These are phyloP conservation scores for Clarias pachynema DNA, from an alignment of 2,797 vertebrate species.

Conservation along the genomic window DNA sequence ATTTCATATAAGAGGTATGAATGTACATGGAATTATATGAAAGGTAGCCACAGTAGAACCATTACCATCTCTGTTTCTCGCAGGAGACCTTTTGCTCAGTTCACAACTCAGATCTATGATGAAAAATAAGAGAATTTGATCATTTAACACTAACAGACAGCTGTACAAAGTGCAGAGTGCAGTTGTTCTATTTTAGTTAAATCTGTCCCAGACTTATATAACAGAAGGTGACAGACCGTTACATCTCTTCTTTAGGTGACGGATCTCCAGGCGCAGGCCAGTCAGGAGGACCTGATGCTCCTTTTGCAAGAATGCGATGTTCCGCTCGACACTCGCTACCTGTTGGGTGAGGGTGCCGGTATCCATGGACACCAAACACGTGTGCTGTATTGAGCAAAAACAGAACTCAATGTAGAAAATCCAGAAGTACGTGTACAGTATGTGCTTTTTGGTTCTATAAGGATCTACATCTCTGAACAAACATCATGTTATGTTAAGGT, in stretches of 20 bases:
- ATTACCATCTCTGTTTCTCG: constrained; percentile 85
- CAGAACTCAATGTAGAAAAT: not conserved
- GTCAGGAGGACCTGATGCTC: constrained; percentile 89
- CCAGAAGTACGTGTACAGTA: not conserved
- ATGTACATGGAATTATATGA: not conserved
- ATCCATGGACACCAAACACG: constrained; percentile 79
- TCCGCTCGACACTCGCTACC: constrained; percentile 90
- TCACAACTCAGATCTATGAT: constrained; percentile 87
- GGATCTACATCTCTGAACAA: not conserved
- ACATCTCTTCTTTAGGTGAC: constrained; percentile 89
- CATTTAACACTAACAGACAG: not conserved
- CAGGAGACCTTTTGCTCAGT: constrained; percentile 85
- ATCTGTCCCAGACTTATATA: not conserved
- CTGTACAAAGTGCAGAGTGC: not conserved
- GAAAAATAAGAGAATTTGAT: not conserved
- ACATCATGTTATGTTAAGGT: not conserved
- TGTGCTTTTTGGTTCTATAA: not conserved
- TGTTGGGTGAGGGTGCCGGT: constrained; percentile 88
- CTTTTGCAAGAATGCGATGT: constrained; percentile 89
- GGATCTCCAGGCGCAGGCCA: constrained; percentile 89
- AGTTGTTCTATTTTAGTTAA: not conserved
- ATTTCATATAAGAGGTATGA: not conserved
- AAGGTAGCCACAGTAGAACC: not conserved
- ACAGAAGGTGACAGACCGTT: constrained; percentile 74
- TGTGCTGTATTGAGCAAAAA: not conserved